Base-by-base conservation (phyloP, 2,113 vertebrate genomes). In the Dipodomys spectabilis region DNA sequence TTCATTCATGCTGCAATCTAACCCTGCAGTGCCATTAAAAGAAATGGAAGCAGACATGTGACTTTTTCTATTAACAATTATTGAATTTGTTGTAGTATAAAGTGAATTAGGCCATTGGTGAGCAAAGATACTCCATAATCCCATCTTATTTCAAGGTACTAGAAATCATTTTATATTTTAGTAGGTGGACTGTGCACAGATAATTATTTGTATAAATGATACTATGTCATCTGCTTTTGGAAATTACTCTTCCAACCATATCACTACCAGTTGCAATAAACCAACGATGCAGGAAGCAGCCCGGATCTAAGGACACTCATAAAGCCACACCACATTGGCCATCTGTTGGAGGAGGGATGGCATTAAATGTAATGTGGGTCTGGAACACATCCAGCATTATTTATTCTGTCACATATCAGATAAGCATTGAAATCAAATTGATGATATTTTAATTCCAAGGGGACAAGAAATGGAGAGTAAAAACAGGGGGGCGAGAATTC, bases 21-120 rank as follows among this genome's bases (percentile, higher is more conserved):
- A 95, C 96, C 95, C 96, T 91, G 83, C 95, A 96, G 86, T 97
- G 94, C 96, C 96, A 98, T 98, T 97, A 98, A 96, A 97, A 98
- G 95, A 96, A 98, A 98, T 95, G 88, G 96, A 97, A 98, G 95
- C 67, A 97, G 91, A 82, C 85, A 92, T 79, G 45, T 86, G 92
- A 95, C 94, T 96, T 97, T 96, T 96, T 92, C 94, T 94, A 96
- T 95, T 91, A 95, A 97, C 94, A 97, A 92, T 97, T 94, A 97
- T 84, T 91, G 94, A 97, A 97, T 96, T 96, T 97, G 95, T 97
- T 97, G 80, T 96, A 93, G 96, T 86, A 94, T 16, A 96, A 94
- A 97, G 96, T 71, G 97, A 97, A 97, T 96, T 80, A 96, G 88
- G 87, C 91, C 88, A 97, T 96, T 95, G 95, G 87, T 87, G 96